Percentiles rank a stretch among this genome's conserved stretches.
Conservation (phyloP, 2,888 invertebrate species). For the Ptilodon capucinus region DNA sequence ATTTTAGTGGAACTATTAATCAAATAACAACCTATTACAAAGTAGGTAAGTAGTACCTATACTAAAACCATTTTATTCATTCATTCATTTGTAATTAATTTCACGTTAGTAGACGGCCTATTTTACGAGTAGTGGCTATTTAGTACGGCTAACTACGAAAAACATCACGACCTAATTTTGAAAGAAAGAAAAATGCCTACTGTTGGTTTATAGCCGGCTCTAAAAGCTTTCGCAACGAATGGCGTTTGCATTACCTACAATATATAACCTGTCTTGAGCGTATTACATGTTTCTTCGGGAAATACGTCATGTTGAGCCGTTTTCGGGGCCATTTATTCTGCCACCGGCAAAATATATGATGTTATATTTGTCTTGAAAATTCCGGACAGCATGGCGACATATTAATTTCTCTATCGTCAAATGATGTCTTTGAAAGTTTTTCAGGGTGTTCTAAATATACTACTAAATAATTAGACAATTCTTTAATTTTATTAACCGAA, state of each 20-base stretch:
- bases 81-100: constrained; percentile 1
- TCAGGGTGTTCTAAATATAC: too few species aligned
- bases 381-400: constrained; percentile 2
- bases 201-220: constrained; percentile 45
- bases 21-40: not conserved
- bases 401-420: not conserved
- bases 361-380: constrained; percentile 42
- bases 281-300: constrained; percentile 61
- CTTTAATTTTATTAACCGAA: too few species aligned
- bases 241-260: constrained; percentile 54
- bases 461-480: too few species aligned
- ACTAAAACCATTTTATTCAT: not conserved
- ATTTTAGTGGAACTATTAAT: not conserved
- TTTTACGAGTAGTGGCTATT: not conserved
- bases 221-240: constrained; percentile 55
- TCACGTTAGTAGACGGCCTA: constrained; percentile 1
- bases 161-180: constrained; percentile 24
- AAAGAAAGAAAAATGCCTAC: constrained; percentile 32
- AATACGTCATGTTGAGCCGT: constrained; percentile 61
- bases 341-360: constrained; percentile 52
- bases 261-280: constrained; percentile 61
- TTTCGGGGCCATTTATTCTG: constrained; percentile 59
- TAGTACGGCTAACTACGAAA: constrained; percentile 21
- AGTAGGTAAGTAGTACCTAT: too few species aligned
- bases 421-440: too few species aligned